Evolutionary conservation across 2,113 vertebrate genomes (phyloP).

Genomic region (Podocnemis expansa): DNA sequence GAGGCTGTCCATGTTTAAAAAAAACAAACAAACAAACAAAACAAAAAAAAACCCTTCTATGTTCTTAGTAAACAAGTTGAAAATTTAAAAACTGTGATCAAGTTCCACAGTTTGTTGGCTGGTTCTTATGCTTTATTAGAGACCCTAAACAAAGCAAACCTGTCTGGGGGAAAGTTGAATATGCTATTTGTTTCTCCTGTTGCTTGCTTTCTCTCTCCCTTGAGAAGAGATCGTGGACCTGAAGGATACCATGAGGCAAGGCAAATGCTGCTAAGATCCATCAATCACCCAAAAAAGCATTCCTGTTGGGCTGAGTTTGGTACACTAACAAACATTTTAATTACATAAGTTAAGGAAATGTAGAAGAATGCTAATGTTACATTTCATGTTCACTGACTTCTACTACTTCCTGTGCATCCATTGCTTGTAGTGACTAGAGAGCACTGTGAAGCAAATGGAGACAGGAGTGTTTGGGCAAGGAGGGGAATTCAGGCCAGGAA

Average conservation of each 20-base stretch:
- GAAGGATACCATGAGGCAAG: neutral
- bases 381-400: neutral
- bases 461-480: neutral
- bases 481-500: neutral
- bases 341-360: neutral
- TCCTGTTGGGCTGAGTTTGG: neutral
- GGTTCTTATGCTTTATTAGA: neutral
- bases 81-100: neutral
- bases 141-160: neutral
- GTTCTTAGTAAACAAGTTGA: too few relatives aligned
- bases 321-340: neutral
- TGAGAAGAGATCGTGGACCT: neutral
- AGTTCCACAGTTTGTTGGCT: neutral
- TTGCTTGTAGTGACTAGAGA: neutral
- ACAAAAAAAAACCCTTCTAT: neutral
- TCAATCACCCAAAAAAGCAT: neutral
- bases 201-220: neutral
- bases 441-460: neutral
- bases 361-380: neutral
- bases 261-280: neutral
- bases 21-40: too few relatives aligned
- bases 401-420: neutral
- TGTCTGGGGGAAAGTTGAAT: neutral
- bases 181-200: neutral
- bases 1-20: too few relatives aligned